Evolutionary conservation across 2,888 invertebrate species (phyloP).

Genomic region (Mythimna albipuncta): DNA sequence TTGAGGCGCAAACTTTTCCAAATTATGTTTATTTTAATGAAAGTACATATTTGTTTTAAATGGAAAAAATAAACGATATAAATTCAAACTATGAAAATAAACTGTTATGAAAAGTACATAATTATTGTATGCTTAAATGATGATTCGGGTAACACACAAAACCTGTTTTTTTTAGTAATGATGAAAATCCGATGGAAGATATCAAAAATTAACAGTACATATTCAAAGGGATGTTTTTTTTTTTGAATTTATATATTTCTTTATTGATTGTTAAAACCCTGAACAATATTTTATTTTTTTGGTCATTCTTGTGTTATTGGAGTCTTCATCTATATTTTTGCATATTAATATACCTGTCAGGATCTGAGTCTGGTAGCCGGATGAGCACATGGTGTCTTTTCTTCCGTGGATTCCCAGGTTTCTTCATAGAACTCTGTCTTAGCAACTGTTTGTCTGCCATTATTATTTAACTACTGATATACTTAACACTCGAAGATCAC

Average conservation of each 20-base stretch:
- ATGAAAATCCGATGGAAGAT: too few relatives aligned
- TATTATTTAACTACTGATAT: constrained; percentile 23
- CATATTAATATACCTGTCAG: constrained; percentile 70
- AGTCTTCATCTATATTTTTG: too few relatives aligned
- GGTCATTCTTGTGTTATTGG: too few relatives aligned
- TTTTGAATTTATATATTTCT: too few relatives aligned
- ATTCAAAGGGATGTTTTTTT: too few relatives aligned
- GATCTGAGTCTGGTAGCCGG: constrained; percentile 76
- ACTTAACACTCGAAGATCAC: not conserved
- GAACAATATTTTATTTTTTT: too few relatives aligned
- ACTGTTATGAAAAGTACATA: not conserved
- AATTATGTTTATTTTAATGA: not conserved
- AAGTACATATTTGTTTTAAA: not conserved
- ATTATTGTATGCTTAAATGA: too few relatives aligned
- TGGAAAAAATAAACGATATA: not conserved
- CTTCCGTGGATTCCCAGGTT: constrained; percentile 69
- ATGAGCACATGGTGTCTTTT: constrained; percentile 81
- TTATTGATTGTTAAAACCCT: too few relatives aligned
- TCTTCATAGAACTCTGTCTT: constrained; percentile 78
- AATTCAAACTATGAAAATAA: not conserved
- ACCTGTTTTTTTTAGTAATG: too few relatives aligned
- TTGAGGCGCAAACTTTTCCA: constrained; percentile 32
- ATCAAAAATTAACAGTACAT: too few relatives aligned
- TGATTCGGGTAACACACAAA: too few relatives aligned
- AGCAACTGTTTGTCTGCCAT: constrained; percentile 81